Base-by-base conservation (phyloP, 2,113 vertebrate species). In the Odocoileus virginianus region DNA sequence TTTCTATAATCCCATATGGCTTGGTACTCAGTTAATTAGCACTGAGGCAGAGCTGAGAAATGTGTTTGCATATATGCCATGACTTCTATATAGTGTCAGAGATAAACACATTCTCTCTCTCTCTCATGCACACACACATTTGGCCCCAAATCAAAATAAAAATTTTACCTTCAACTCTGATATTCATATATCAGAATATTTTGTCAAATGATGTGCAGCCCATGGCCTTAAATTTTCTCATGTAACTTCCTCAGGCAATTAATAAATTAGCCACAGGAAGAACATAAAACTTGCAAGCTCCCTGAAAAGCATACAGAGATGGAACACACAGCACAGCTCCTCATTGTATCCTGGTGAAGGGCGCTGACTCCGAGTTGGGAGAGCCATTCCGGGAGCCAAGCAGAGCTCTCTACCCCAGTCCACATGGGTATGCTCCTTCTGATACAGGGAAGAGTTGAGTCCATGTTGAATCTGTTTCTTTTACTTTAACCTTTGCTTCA, bases 21-120 rank as follows among this genome's bases (percentile, higher is more conserved):
- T 79, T 84, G 76, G 58, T 57, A 91, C 4, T 84, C 57, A 91
- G 79, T n/a, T 25, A 52, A 33, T 85, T 21, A 52, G 81, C 79
- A 52, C 55, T 25, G 17, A 97, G 67, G 47, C 36, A 93, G 23
- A 71, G 21, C 84, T 97, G 36, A 45, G 76, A 83, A 93, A 52
- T 61, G 36, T 71, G 33, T 92, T 79, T 61, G 27, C 36, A 25
- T 79, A 55, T 52, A 60, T 88, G 17, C 54, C 67, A 92, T 45
- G 76, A 88, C 45, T 86, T 91, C 55, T 90, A 58, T 50, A 45
- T 14, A 91, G 55, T 55, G 11, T 64, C 54, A 88, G 50, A 74
- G 30, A 55, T 45, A 45, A 12, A 30, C 5, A 61, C 11, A 19
- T 71, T n/a, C 15, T 27, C 64, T 50, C 84, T 52, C 23, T 52